Evolutionary conservation across 35 echinoderm and acorn worm genomes (phyloP).

Genomic region (Acanthaster planci): DNA sequence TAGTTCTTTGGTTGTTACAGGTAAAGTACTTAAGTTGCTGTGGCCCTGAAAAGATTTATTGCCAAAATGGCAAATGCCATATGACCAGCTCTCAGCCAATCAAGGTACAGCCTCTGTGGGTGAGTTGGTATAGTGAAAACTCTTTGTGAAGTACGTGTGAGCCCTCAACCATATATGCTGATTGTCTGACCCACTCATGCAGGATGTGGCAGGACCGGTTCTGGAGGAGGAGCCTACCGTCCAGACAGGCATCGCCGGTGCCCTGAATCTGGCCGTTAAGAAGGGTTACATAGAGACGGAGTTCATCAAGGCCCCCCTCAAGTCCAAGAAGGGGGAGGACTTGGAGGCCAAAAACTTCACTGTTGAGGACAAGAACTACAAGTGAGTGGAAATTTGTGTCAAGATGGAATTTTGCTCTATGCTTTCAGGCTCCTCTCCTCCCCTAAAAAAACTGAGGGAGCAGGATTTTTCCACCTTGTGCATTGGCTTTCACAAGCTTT

Average conservation of each 20-base stretch:
- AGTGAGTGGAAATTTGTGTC: constrained; percentile 57
- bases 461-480: too few relatives aligned
- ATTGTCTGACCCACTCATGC: constrained; percentile 23
- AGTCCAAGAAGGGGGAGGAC: constrained; percentile 40
- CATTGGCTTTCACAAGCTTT: too few relatives aligned
- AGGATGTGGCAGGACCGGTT: constrained; percentile 71
- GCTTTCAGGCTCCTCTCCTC: too few relatives aligned
- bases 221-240: constrained; percentile 54
- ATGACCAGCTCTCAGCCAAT: too few relatives aligned
- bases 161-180: background rate
- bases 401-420: too few relatives aligned
- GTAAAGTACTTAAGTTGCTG: too few relatives aligned
- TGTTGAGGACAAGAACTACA: constrained; percentile 95
- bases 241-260: constrained; percentile 67
- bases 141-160: background rate
- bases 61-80: background rate
- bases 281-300: constrained; percentile 88
- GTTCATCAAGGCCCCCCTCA: constrained; percentile 39
- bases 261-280: constrained; percentile 75
- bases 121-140: too few relatives aligned
- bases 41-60: constrained; percentile 12
- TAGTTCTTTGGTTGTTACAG: too few relatives aligned
- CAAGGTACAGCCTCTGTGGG: background rate
- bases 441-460: too few relatives aligned
- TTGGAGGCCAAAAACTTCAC: constrained; percentile 75